Evolutionary conservation across 2,797 vertebrate species (phyloP).

Genomic region (Protosalanx chinensis): DNA sequence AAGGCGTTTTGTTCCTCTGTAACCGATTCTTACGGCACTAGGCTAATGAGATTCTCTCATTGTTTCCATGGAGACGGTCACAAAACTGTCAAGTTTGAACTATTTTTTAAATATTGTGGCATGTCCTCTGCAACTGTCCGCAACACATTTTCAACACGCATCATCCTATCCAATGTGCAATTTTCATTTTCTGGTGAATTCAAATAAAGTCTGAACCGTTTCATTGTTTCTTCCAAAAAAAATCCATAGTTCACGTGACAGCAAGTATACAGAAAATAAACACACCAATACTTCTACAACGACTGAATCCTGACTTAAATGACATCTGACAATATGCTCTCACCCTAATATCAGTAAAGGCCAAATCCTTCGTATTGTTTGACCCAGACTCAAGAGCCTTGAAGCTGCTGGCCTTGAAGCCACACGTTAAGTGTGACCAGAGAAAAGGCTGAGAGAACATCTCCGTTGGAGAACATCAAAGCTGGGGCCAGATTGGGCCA

Average conservation of each 20-base stretch:
- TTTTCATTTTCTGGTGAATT: constrained; percentile 67
- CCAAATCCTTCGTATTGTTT: constrained; percentile 31
- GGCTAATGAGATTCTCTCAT: constrained; percentile 74
- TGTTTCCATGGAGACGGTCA: constrained; percentile 79
- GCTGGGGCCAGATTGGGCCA: constrained; percentile 33
- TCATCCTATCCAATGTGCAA: constrained; percentile 66
- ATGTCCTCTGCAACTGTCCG: constrained; percentile 72
- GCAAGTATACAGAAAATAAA: neutral
- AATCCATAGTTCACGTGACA: constrained; percentile 33
- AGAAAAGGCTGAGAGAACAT: constrained; percentile 46
- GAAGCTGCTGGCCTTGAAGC: constrained; percentile 33
- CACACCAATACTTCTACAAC: neutral
- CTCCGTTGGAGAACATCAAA: constrained; percentile 59
- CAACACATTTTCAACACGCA: constrained; percentile 69
- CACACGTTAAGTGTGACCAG: constrained; percentile 53
- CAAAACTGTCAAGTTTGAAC: constrained; percentile 79
- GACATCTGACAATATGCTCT: neutral
- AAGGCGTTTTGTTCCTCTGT: constrained; percentile 54
- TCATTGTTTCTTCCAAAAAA: constrained; percentile 58
- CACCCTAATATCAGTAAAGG: constrained; percentile 42
- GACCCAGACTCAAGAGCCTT: constrained; percentile 37
- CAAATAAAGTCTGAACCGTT: constrained; percentile 63
- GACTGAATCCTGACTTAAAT: neutral
- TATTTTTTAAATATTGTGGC: constrained; percentile 63
- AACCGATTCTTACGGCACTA: constrained; percentile 65